Evolutionary conservation across 2,113 vertebrate species (phyloP), one percentile per base, ranked within the genome.

Genomic region (Pristiophorus japonicus): DNA sequence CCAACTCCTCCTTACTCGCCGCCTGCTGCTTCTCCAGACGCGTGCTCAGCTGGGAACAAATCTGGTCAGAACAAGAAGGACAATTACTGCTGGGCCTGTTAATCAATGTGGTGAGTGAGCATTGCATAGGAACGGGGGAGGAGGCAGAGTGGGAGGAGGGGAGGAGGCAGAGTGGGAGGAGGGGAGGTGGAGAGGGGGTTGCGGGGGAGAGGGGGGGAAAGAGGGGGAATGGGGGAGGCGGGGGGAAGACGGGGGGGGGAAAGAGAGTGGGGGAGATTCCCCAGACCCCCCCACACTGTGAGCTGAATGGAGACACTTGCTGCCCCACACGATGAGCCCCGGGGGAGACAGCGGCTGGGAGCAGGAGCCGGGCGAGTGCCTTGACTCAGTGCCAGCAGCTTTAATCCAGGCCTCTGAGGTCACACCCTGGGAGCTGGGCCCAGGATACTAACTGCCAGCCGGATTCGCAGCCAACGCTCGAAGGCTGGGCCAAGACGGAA

Each of bases 11-110:
- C 96, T 99, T 99, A 96, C 98, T 98, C 95, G 98, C 98, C 0
- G 98, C 98, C 96, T 99, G 99, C 88, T 99, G 99, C 95, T 98
- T 99, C 97, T 99, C 99, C 96, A 99, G 97, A 96, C 99, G 97
- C 96, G 98, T 99, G 95, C 99, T 99, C 96, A 99, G 97, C 97
- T 99, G 99, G 96, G 99, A 99, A 97, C 99, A 99, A 96, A 99
- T 99, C 99, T 99, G 96, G 95, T 97, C 94, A 38, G 96, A 24
- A 96, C 51, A 96, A 97, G 96, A 66, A 30, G 63, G 20, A 66
- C 47, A 16, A 12, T 88, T 27, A 55, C 47, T 34, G 47, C 12
- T 59, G 24, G 5, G 51, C 45, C 85, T 34, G 24, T 55, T 88
- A 59, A 10, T 30, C 24, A 88, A 88, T 27, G 10, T 34, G 70